Base-by-base conservation (phyloP, 2,888 invertebrate genomes). In the Baccha elongata region DNA sequence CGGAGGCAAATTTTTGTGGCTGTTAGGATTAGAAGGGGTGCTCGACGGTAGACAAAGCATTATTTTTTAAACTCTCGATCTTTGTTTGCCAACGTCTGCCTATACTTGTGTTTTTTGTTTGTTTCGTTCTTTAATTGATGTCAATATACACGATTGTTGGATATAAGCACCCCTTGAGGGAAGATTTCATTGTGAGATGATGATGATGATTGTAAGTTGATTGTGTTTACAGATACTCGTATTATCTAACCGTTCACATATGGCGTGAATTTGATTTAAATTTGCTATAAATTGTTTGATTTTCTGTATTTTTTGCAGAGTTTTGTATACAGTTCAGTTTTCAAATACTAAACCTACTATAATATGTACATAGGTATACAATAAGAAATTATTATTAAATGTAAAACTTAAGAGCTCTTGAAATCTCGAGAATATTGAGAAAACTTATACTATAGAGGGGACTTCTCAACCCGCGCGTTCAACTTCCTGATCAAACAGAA, bases 31-130 rank as follows among this genome's bases (percentile, higher is more conserved):
- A 15, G 32, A 15, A 29, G 50, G 50, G 29, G 17, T 17, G 19
- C 13, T 10, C 3, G 17, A 29, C 23, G n/a, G 15, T 19, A 53
- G 11, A 53, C 32, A 35, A 35, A 32, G 52, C 32, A 32, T 32
- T 32, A 19, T 23, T 65, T 50, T 65, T 81, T 74, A 23, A 17
- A n/a, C n/a, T n/a, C 15, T 46, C 19, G 64, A 65, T 75, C 65
- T 69, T 75, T 78, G 81, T 83, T 81, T 83, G 78, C 40, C 60
- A 50, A 76, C 71, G n/a, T n/a, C n/a, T 76, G 71, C 62, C n/a
- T n/a, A n/a, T 71, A 76, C 76, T 71, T 62, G 13, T 72, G 32
- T 52, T 81, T 67, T 55, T 50, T 13, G 11, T 60, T 52, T 67
- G 17, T 32, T 53, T 48, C 55, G 23, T 71, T 42, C 40, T 74